phyloP scores from a whole-genome alignment of 2,113 vertebrate species.

The Propithecus coquereli region DNA sequence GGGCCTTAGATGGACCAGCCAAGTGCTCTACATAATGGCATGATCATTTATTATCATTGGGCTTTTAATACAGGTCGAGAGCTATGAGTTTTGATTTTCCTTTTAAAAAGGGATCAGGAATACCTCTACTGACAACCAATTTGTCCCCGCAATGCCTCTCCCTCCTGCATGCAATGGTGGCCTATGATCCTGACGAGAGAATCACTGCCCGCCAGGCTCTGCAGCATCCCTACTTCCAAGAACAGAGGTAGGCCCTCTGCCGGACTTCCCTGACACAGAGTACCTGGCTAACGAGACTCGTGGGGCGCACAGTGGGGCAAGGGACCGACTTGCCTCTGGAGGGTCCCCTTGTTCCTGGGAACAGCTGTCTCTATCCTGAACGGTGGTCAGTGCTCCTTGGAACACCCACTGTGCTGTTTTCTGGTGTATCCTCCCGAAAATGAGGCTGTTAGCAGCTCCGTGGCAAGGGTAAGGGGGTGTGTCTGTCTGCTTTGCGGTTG shows the following conservation, averaged over 20 bases:
- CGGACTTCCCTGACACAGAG: background rate
- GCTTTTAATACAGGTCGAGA: slow-evolving; percentile 86
- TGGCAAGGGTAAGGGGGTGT: accelerated
- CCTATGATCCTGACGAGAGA: slow-evolving; percentile 88
- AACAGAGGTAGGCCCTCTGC: slow-evolving; percentile 79
- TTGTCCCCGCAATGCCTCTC: slow-evolving; percentile 84
- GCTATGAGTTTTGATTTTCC: slow-evolving; percentile 89
- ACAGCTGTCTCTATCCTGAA: too few species aligned
- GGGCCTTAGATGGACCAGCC: background rate
- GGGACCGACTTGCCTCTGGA: background rate
- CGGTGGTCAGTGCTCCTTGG: background rate
- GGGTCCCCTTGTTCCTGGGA: background rate
- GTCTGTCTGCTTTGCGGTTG: background rate
- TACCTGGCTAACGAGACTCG: background rate
- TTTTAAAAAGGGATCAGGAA: slow-evolving; percentile 88
- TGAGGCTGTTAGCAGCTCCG: background rate
- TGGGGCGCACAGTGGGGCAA: accelerated
- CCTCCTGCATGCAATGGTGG: slow-evolving; percentile 89
- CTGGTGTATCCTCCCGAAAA: background rate
- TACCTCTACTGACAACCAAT: slow-evolving; percentile 81
- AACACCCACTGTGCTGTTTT: too few species aligned
- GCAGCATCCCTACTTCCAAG: slow-evolving; percentile 88
- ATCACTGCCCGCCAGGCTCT: slow-evolving; percentile 85
- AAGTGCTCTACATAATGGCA: background rate
- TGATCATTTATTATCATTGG: slow-evolving; percentile 66